Percentiles rank a stretch among this genome's conserved stretches.
phyloP scores from a whole-genome alignment of 1,140 invertebrate species.

The Papilio helenus region DNA sequence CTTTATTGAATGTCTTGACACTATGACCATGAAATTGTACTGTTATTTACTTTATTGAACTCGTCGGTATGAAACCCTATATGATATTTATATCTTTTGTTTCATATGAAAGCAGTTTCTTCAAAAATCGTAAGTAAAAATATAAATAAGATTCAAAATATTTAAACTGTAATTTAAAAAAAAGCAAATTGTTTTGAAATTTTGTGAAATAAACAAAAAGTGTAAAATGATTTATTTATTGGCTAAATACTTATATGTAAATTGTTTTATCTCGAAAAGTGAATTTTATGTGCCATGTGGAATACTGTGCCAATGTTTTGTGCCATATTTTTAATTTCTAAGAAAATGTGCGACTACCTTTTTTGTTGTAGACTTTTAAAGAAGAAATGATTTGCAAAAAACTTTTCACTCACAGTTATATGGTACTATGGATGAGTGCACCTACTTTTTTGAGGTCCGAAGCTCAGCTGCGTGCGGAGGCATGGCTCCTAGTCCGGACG shows the following conservation, averaged over 20 bases:
- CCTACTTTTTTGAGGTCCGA: no score
- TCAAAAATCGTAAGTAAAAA: constrained; percentile 37
- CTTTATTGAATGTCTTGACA: not conserved
- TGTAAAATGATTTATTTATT: not conserved
- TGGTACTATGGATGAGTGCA: no score
- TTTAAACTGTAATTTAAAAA: not conserved
- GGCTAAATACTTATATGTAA: no score
- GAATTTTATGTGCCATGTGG: not conserved
- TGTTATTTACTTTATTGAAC: not conserved
- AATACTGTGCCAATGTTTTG: constrained; percentile 13
- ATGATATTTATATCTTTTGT: constrained; percentile 34
- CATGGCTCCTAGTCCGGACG: no score
- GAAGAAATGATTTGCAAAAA: no score
- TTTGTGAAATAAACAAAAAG: not conserved
- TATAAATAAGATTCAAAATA: not conserved
- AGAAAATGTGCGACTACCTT: no score
- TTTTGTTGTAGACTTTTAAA: no score
- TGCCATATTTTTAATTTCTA: constrained; percentile 20
- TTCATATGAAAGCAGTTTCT: constrained; percentile 37
- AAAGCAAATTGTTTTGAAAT: not conserved
- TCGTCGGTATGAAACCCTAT: not conserved
- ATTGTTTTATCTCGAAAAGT: not conserved
- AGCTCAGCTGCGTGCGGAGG: no score
- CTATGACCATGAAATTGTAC: constrained; percentile 15
- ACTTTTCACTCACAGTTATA: no score